These are phyloP conservation scores for Molossus molossus DNA, from an alignment of 2,797 vertebrate genomes.

Conservation along the genomic window DNA sequence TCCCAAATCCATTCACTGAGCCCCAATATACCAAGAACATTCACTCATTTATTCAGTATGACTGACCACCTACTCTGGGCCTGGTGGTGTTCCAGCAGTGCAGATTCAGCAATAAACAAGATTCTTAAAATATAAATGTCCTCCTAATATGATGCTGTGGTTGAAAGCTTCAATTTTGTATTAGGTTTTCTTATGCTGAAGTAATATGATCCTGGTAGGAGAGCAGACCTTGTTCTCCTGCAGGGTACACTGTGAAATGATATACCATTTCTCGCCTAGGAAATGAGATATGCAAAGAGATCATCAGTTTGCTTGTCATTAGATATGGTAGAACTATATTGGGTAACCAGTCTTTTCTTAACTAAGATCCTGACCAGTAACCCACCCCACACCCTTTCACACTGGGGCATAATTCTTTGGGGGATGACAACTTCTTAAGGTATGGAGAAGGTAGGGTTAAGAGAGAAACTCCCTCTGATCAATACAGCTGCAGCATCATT, in stretches of 20 bases:
- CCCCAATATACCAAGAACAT: not conserved
- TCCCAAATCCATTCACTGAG: not conserved
- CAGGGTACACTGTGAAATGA: slow-evolving; percentile 85
- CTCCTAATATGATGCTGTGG: not conserved
- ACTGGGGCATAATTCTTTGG: slow-evolving; percentile 25
- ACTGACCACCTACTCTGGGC: not conserved
- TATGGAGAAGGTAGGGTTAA: not conserved
- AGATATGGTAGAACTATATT: slow-evolving; percentile 85
- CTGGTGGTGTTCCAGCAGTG: not conserved
- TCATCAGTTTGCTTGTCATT: slow-evolving; percentile 86
- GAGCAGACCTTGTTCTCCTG: slow-evolving; percentile 82
- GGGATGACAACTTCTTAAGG: slow-evolving; percentile 38
- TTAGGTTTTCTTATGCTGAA: slow-evolving; percentile 74
- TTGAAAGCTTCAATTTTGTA: slow-evolving; percentile 64
- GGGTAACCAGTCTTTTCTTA: slow-evolving; percentile 77
- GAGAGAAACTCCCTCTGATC: slow-evolving; percentile 64
- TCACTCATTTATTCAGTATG: not conserved
- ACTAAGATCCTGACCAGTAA: slow-evolving; percentile 44
- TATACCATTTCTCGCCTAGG: slow-evolving; percentile 86
- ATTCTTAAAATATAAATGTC: slow-evolving; percentile 31
- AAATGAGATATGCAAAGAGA: slow-evolving; percentile 85
- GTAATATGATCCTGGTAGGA: slow-evolving; percentile 84
- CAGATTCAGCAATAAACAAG: not conserved
- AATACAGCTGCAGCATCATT: not conserved
- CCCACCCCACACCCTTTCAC: not conserved